These are phyloP conservation scores for Notolepis coatsorum DNA, from an alignment of 2,797 vertebrate genomes.

Conservation along the genomic window DNA sequence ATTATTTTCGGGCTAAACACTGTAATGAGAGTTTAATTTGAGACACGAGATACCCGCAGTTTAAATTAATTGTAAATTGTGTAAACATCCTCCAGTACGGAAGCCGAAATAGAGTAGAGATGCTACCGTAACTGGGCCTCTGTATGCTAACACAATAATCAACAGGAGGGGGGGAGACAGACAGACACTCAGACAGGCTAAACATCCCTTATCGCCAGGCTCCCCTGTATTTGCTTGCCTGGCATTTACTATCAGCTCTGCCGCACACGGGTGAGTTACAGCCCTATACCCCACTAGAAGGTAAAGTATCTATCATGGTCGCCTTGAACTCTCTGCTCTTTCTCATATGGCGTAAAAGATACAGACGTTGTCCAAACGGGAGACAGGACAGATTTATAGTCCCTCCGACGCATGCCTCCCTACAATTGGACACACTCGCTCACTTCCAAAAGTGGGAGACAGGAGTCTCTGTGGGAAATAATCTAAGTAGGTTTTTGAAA, in stretches of 20 bases:
- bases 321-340: conserved; percentile 44
- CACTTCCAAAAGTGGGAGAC: background rate
- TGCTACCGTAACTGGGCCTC: conserved; percentile 29
- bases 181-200: conserved; percentile 19
- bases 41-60: background rate
- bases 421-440: background rate
- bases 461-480: background rate
- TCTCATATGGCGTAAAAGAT: conserved; percentile 32
- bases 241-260: conserved; percentile 68
- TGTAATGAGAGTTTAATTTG: conserved; percentile 42
- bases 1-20: conserved; percentile 36
- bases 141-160: conserved; percentile 20
- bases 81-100: conserved; percentile 9
- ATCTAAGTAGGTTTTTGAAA: background rate
- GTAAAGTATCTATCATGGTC: conserved; percentile 59
- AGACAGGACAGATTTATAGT: conserved; percentile 39
- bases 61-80: conserved; percentile 25
- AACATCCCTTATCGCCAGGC: conserved; percentile 56
- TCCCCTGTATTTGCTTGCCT: conserved; percentile 56
- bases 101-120: conserved; percentile 5
- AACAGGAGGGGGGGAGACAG: background rate
- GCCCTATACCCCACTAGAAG: conserved; percentile 39
- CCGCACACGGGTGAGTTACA: conserved; percentile 52
- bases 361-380: conserved; percentile 5
- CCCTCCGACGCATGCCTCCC: background rate